phyloP scores from a whole-genome alignment of 2,113 vertebrate genomes.

The Chaetura pelagica region DNA sequence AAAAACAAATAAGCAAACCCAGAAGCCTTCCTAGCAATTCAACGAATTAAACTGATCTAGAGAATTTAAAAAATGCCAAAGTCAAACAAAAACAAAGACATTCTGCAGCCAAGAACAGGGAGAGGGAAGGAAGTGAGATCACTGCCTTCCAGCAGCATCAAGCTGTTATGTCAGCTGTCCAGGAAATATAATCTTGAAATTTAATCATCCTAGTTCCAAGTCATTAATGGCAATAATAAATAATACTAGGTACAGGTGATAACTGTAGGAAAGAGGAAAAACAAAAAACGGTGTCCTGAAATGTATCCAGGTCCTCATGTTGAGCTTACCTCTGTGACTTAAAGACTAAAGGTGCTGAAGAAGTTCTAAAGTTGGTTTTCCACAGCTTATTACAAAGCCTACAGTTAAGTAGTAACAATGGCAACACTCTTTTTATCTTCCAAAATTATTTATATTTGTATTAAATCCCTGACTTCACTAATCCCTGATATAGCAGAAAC shows the following conservation, averaged over 20 bases:
- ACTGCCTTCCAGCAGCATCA: slow-evolving; percentile 58
- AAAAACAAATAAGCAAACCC: background rate
- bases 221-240: slow-evolving; percentile 27
- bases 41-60: background rate
- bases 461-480: background rate
- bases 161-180: slow-evolving; percentile 70
- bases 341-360: background rate
- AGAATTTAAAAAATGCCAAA: background rate
- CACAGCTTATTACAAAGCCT: background rate
- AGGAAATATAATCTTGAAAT: slow-evolving; percentile 54
- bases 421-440: background rate
- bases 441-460: background rate
- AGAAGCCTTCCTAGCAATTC: background rate
- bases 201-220: slow-evolving; percentile 29
- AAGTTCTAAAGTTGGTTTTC: background rate
- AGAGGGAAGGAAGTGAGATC: slow-evolving; percentile 70
- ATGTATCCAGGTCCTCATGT: background rate
- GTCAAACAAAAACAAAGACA: background rate
- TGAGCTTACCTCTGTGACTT: background rate
- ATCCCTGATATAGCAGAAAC: background rate
- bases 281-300: background rate
- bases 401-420: background rate
- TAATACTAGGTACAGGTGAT: background rate
- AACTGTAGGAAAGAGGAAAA: background rate
- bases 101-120: background rate